Conservation (phyloP, 1,140 invertebrate genomes). For the Callitettix versicolor region DNA sequence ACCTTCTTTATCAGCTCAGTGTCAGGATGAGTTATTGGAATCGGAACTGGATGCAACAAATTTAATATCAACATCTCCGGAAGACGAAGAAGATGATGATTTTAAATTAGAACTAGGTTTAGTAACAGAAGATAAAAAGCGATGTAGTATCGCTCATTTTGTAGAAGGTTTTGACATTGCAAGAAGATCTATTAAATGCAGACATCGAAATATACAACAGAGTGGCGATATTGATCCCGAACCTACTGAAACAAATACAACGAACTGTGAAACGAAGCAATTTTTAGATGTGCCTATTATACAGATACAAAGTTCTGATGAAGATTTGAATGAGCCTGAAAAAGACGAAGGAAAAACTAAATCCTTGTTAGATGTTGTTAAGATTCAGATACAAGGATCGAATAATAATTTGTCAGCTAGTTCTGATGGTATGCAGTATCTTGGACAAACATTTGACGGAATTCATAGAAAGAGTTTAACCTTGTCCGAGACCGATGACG, state of each 20-base stretch:
- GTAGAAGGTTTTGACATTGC: slow-evolving; percentile 71
- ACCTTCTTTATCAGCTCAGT: not conserved
- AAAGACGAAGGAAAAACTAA: not conserved
- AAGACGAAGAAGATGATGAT: slow-evolving; percentile 28
- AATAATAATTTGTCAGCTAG: slow-evolving; percentile 29
- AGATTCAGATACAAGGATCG: slow-evolving; percentile 28
- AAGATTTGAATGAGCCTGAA: slow-evolving; percentile 9
- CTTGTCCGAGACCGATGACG: slow-evolving; percentile 22
- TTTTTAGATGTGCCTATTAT: slow-evolving; percentile 10
- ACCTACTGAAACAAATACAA: not conserved
- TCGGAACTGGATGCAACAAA: slow-evolving; percentile 26
- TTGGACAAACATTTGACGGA: slow-evolving; percentile 8
- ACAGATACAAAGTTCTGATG: slow-evolving; percentile 18
- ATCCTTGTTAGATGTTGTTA: slow-evolving; percentile 21
- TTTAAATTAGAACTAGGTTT: slow-evolving; percentile 19
- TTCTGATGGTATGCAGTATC: slow-evolving; percentile 18
- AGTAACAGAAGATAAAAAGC: slow-evolving; percentile 8
- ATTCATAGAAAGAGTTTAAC: slow-evolving; percentile 19
- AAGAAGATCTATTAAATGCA: slow-evolving; percentile 45
- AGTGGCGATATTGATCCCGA: slow-evolving; percentile 23
- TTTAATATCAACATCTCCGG: slow-evolving; percentile 27
- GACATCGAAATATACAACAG: slow-evolving; percentile 26
- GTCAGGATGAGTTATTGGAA: slow-evolving; percentile 1
- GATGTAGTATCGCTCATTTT: slow-evolving; percentile 43
- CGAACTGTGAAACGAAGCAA: not conserved